A percentile compares a stretch with the other conserved stretches of the same genome.
These are phyloP conservation scores for Gambusia affinis DNA, from an alignment of 2,113 vertebrate genomes.

Conservation along the genomic window DNA sequence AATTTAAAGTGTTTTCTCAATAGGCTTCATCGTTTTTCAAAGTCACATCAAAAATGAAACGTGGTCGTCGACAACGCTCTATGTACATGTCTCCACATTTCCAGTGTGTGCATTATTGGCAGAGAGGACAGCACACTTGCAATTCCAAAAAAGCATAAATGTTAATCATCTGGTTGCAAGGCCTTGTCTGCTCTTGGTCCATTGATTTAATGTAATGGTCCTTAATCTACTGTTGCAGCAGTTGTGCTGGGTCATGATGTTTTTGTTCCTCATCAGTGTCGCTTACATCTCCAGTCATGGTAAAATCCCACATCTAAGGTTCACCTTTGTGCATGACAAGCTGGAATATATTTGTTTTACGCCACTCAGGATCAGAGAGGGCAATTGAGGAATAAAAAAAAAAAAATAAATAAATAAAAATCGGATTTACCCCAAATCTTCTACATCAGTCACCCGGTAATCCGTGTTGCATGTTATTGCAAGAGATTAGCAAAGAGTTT, in stretches of 20 bases:
- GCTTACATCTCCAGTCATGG: neutral
- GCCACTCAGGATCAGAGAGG: slow-evolving; percentile 10
- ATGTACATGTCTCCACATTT: neutral
- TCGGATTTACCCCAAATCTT: slow-evolving; percentile 37
- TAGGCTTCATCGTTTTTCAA: neutral
- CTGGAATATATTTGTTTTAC: neutral
- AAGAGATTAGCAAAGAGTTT: slow-evolving; percentile 54
- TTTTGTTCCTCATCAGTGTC: neutral
- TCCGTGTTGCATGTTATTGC: slow-evolving; percentile 50
- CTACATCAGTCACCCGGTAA: slow-evolving; percentile 49
- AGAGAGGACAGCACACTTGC: neutral
- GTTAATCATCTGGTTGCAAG: neutral
- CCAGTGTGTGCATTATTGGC: neutral
- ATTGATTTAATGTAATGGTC: neutral
- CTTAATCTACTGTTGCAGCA: slow-evolving; percentile 14
- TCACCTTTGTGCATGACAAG: neutral
- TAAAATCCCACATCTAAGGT: neutral
- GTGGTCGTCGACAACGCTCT: neutral
- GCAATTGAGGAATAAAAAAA: slow-evolving; percentile 12
- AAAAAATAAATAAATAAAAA: neutral
- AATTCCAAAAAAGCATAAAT: slow-evolving; percentile 9
- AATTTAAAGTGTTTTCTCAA: neutral
- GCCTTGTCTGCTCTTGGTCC: slow-evolving; percentile 5
- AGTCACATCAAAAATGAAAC: neutral
- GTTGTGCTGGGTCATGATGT: neutral